Evolutionary conservation across 2,113 vertebrate species (phyloP).

Genomic region (Cardinalis cardinalis): DNA sequence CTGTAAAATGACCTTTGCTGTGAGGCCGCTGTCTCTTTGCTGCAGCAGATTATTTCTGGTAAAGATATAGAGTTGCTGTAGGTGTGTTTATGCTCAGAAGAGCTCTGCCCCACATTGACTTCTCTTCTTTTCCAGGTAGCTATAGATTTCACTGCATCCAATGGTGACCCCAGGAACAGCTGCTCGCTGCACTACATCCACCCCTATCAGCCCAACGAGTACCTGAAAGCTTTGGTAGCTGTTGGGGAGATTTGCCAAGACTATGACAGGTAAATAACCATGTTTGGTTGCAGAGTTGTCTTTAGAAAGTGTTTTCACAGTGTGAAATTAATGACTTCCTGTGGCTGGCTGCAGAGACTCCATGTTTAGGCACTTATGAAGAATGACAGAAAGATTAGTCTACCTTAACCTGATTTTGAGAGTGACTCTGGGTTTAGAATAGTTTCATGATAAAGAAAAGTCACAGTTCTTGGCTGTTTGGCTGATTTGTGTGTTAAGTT

Average conservation of each 20-base stretch:
- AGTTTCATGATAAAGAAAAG: not conserved
- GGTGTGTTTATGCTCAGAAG: not conserved
- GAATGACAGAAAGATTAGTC: not conserved
- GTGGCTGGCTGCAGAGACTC: not conserved
- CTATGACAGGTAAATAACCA: conserved; percentile 89
- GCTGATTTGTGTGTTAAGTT: not conserved
- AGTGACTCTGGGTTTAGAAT: not conserved
- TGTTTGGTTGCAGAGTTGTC: not conserved
- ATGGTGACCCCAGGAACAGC: conserved; percentile 94
- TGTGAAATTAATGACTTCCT: not conserved
- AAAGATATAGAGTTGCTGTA: not conserved
- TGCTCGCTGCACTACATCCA: conserved; percentile 98
- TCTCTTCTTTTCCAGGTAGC: conserved; percentile 82
- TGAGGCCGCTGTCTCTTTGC: not conserved
- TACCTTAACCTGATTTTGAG: not conserved
- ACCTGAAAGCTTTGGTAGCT: conserved; percentile 95
- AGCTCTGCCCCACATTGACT: not conserved
- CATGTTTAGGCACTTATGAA: not conserved
- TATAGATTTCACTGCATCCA: conserved; percentile 96
- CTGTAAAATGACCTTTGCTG: not conserved
- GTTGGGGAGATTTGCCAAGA: conserved; percentile 99
- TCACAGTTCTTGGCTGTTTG: not conserved
- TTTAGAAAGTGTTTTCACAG: not conserved
- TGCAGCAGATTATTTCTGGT: not conserved
- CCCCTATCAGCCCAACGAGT: conserved; percentile 95